phyloP scores from a whole-genome alignment of 2,888 invertebrate species.

The Ceramica pisi region DNA sequence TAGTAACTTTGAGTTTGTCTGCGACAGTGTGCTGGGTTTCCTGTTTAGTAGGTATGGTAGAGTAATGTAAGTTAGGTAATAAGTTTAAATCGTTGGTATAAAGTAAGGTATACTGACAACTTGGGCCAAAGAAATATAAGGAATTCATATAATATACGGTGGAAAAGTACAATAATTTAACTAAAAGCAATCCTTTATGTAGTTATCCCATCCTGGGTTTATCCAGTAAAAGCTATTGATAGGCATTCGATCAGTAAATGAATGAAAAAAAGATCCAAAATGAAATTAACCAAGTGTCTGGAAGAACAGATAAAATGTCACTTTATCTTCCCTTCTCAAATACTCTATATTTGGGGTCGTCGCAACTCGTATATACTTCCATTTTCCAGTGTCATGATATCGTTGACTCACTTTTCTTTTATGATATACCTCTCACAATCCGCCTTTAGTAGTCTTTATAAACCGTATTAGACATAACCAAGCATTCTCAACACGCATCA shows the following conservation, averaged over 20 bases:
- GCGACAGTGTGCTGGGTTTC: neutral
- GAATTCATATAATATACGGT: no score
- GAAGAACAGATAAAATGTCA: neutral
- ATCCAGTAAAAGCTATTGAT: no score
- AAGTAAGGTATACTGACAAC: neutral
- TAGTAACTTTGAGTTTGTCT: constrained; percentile 43
- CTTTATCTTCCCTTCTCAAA: neutral
- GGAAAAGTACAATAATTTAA: no score
- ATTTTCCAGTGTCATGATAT: neutral
- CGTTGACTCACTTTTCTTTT: neutral
- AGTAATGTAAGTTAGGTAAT: neutral
- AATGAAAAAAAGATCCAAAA: no score
- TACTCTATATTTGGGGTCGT: neutral
- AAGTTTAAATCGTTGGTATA: neutral
- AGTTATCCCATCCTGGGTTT: no score
- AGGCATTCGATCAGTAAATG: no score
- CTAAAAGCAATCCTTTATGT: no score
- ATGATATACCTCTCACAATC: neutral
- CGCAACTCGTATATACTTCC: neutral
- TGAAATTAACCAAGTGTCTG: no score
- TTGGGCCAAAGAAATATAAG: no score
- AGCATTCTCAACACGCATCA: no score
- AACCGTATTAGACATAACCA: no score
- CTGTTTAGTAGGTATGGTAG: neutral
- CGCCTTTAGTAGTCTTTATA: no score